Evolutionary conservation across 2,888 invertebrate genomes (phyloP).

Genomic region (Lepetodrilus schrolli): DNA sequence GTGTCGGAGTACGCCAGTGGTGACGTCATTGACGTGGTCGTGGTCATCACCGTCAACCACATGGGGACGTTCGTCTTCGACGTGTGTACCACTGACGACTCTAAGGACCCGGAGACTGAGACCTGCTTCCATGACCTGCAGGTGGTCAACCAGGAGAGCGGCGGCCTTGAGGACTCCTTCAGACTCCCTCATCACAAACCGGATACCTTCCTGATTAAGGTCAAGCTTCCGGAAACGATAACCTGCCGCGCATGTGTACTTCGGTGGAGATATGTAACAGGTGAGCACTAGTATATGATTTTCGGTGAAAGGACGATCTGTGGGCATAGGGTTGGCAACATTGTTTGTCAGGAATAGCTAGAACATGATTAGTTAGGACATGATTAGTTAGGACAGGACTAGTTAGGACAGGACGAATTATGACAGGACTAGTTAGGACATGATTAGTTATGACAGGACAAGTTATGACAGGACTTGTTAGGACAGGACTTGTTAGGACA

Average conservation of each 20-base stretch:
- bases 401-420: too few species aligned
- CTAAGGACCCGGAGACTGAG: not conserved
- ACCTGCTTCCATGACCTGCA: not conserved
- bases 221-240: not conserved
- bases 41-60: not conserved
- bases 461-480: too few species aligned
- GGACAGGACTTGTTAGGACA: too few species aligned
- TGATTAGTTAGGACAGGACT: too few species aligned
- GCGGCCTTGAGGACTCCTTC: not conserved
- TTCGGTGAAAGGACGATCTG: too few species aligned
- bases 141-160: not conserved
- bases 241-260: not conserved
- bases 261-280: constrained; percentile 9
- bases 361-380: too few species aligned
- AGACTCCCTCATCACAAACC: not conserved
- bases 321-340: too few species aligned
- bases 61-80: not conserved
- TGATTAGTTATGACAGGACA: too few species aligned
- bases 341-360: too few species aligned
- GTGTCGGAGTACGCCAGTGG: not conserved
- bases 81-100: not conserved
- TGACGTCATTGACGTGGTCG: not conserved
- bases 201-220: not conserved
- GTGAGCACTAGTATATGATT: too few species aligned
- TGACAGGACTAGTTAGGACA: too few species aligned